These are phyloP conservation scores for Thalassarche chlororhynchos DNA, from an alignment of 2,113 vertebrate genomes.

Conservation along the genomic window DNA sequence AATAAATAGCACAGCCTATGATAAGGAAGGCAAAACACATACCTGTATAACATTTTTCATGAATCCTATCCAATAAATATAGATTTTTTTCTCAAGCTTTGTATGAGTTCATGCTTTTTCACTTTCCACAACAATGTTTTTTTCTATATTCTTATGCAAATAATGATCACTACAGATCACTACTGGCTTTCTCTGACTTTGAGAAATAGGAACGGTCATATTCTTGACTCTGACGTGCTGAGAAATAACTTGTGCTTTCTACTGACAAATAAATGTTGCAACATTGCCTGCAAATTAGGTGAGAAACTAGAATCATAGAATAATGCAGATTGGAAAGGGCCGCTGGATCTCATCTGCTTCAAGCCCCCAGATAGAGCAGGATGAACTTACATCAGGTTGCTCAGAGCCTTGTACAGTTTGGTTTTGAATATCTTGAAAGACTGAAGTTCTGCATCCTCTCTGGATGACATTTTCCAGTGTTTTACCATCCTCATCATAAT, in stretches of 20 bases:
- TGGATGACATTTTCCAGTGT: neutral
- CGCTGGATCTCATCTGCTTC: neutral
- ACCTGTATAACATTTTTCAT: neutral
- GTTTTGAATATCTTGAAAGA: neutral
- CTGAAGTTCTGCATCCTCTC: neutral
- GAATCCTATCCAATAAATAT: neutral
- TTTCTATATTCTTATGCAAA: neutral
- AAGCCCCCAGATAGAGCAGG: neutral
- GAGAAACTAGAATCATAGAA: neutral
- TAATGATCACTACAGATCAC: neutral
- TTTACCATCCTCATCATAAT: neutral
- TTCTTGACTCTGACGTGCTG: neutral
- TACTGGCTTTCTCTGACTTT: neutral
- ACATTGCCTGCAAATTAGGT: neutral
- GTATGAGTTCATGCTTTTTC: neutral
- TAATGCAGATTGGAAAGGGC: neutral
- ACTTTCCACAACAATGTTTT: neutral
- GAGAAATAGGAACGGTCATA: neutral
- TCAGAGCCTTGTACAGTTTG: neutral
- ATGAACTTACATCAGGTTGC: neutral
- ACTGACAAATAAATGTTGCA: neutral
- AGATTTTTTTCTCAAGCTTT: neutral
- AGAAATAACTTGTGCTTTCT: neutral
- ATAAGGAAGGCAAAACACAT: neutral
- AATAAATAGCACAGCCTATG: neutral